A percentile compares a stretch with the other conserved stretches of the same genome.
These are phyloP conservation scores for Rosalia funebris DNA, from an alignment of 2,888 invertebrate genomes.

Conservation along the genomic window DNA sequence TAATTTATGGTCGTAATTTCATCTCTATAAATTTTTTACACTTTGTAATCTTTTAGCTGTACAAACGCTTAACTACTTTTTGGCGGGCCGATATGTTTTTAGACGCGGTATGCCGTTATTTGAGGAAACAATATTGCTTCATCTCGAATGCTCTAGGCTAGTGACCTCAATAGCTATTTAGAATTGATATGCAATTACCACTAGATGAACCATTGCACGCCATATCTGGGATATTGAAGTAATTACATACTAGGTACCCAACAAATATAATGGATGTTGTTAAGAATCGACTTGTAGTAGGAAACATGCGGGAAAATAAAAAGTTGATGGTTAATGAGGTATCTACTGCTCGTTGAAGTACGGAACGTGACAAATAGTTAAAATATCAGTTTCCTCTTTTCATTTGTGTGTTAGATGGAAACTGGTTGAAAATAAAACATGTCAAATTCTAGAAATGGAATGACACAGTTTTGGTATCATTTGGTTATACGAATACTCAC, in stretches of 20 bases:
- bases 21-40: constrained; percentile 47
- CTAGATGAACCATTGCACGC: constrained; percentile 42
- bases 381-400: background rate
- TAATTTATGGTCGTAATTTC: constrained; percentile 58
- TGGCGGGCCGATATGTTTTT: constrained; percentile 57
- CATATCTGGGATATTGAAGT: constrained; percentile 39
- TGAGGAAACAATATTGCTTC: constrained; percentile 56
- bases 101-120: constrained; percentile 54
- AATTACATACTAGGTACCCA: constrained; percentile 35
- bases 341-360: background rate
- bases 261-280: constrained; percentile 35
- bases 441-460: too few species aligned
- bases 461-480: too few species aligned
- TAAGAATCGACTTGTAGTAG: constrained; percentile 17
- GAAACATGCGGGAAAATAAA: constrained; percentile 22
- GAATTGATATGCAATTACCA: constrained; percentile 53
- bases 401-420: too few species aligned
- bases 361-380: constrained; percentile 1
- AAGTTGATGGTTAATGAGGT: constrained; percentile 5
- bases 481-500: too few species aligned
- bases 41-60: constrained; percentile 38
- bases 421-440: too few species aligned
- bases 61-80: constrained; percentile 57
- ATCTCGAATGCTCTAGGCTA: constrained; percentile 49
- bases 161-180: constrained; percentile 53